Evolutionary conservation across 2,113 vertebrate genomes (phyloP), one percentile per base, ranked within the genome.

Genomic region (Otolemur garnettii): DNA sequence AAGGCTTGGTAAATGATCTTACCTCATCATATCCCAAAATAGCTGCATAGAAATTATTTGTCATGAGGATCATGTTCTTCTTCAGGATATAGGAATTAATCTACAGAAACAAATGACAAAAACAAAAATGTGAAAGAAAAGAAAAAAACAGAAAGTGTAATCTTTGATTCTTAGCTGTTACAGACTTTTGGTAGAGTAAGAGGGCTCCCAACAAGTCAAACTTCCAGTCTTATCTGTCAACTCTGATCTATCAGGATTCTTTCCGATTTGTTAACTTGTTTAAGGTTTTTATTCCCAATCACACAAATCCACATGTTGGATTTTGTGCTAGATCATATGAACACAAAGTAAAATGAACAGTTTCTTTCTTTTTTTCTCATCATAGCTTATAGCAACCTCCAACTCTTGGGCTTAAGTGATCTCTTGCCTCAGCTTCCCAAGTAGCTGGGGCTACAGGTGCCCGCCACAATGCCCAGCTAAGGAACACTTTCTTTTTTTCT

Each of bases 21-120:
- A 99, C 99, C 99, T 99, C 99, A 96, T 99, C 99, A 2, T 99
- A 99, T 98, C 99, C 99, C 98, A 99, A 99, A 45, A 99, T 98
- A 45, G 99, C 99, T 5, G 99, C 99, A 84, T 99, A 99, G 97
- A 99, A 99, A 81, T 98, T 99, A 98, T 99, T 99, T 2, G 99
- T 99, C 99, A 99, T 99, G 13, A 86, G 96, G 96, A 98, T 99
- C 98, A 99, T 94, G 4, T 99, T 99, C 97, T 99, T 98, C 98
- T 99, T 99, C 95, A 99, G 98, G 30, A 98, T 97, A 96, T 98
- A 75, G 81, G 99, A 98, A 95, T 99, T 99, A 53, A 99, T 99
- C 99, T 99, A 97, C 13, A 90, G 88, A 98, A 96, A 97, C 12
- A 98, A 97, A 53, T 57, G 97, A 15, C 92, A 98, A 94, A 93